phyloP scores from a whole-genome alignment of 1,140 invertebrate species.

The Aphelinus certus region DNA sequence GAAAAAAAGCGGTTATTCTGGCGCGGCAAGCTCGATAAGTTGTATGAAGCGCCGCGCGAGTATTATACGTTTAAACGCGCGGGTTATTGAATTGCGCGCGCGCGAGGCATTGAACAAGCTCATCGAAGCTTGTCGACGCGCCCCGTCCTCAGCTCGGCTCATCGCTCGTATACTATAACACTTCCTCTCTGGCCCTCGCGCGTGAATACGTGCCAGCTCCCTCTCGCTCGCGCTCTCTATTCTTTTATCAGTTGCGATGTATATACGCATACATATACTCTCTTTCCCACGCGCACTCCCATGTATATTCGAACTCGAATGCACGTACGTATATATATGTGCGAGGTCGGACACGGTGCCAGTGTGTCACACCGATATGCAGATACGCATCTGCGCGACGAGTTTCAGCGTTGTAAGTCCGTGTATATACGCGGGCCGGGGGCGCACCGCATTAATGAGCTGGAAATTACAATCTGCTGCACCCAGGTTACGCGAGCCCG shows the following conservation, averaged over 20 bases:
- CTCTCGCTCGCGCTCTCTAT: not conserved
- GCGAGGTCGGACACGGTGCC: no score
- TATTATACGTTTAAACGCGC: not conserved
- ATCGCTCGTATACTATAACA: conserved; percentile 10
- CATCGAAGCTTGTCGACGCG: conserved; percentile 50
- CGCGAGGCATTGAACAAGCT: conserved; percentile 46
- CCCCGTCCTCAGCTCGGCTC: not conserved
- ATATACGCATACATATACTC: no score
- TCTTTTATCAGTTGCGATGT: not conserved
- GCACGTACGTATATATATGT: no score
- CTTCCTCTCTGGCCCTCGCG: conserved; percentile 42
- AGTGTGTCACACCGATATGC: no score
- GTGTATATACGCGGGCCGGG: not conserved
- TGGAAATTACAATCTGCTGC: conserved; percentile 1
- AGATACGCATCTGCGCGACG: no score
- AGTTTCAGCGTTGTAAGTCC: no score
- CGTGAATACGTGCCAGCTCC: not conserved
- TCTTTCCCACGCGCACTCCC: no score
- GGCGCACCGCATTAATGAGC: not conserved
- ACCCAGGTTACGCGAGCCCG: not conserved
- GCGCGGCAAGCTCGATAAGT: conserved; percentile 3
- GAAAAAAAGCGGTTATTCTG: not conserved
- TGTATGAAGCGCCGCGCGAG: no score
- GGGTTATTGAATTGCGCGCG: conserved; percentile 44
- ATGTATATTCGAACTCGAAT: no score